Conservation (phyloP, 2,797 vertebrate genomes). For the Mormyrops boulengeri region DNA sequence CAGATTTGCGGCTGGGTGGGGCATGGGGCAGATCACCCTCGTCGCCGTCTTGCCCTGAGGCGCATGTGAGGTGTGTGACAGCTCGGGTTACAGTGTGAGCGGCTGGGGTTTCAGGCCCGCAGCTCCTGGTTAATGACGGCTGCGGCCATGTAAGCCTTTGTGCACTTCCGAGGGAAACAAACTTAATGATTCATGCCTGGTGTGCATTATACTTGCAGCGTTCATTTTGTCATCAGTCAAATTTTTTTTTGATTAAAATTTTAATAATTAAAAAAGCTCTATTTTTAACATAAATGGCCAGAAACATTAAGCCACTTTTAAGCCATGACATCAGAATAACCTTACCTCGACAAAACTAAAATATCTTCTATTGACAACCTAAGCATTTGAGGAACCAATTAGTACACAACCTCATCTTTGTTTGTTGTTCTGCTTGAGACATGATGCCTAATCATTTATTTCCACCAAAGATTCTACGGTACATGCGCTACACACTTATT, state of each 20-base stretch:
- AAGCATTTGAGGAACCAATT: neutral
- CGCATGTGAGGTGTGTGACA: conserved; percentile 35
- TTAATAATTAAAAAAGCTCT: neutral
- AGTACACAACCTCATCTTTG: neutral
- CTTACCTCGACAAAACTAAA: neutral
- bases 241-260: neutral
- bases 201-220: conserved; percentile 1
- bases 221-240: neutral
- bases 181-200: conserved; percentile 22
- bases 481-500: neutral
- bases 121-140: conserved; percentile 10
- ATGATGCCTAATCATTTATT: neutral
- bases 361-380: neutral
- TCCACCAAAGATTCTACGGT: neutral
- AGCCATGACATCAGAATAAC: neutral
- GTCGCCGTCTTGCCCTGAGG: neutral
- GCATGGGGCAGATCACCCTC: conserved; percentile 9
- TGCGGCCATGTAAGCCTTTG: neutral
- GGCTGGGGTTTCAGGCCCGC: conserved; percentile 43
- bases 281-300: neutral
- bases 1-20: neutral
- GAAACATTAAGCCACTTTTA: neutral
- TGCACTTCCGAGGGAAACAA: neutral
- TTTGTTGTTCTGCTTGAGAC: neutral
- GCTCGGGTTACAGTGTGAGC: conserved; percentile 27